Conservation (phyloP, 2,797 vertebrate genomes). For the Oryzias sinensis region DNA sequence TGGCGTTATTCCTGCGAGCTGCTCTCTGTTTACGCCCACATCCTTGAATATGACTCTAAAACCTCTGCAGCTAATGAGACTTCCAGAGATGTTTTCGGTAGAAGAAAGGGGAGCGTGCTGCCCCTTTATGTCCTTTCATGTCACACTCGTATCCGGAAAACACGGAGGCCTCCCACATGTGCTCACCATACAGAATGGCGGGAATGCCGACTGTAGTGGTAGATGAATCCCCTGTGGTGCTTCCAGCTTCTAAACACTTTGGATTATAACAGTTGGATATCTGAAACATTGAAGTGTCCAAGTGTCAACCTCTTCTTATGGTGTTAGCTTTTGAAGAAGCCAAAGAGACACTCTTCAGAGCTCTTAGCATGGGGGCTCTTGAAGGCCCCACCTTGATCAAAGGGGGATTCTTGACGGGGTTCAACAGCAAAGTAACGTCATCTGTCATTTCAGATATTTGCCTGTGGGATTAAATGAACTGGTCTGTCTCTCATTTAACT, state of each 20-base stretch:
- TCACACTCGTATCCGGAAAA: no score
- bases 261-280: slow-evolving; percentile 3
- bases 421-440: slow-evolving; percentile 10
- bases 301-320: slow-evolving; percentile 1
- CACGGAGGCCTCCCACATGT: slow-evolving; percentile 47
- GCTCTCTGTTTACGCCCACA: neutral
- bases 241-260: slow-evolving; percentile 11
- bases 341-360: slow-evolving; percentile 20
- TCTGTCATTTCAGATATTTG: slow-evolving; percentile 28
- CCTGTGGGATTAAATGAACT: slow-evolving; percentile 15
- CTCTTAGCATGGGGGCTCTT: slow-evolving; percentile 14
- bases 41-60: slow-evolving; percentile 2
- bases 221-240: slow-evolving; percentile 32
- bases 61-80: neutral
- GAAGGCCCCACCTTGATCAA: slow-evolving; percentile 29
- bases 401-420: slow-evolving; percentile 11
- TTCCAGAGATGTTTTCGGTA: neutral
- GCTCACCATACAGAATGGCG: slow-evolving; percentile 67
- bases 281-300: neutral
- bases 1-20: slow-evolving; percentile 19
- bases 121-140: no score
- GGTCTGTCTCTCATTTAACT: slow-evolving; percentile 1
- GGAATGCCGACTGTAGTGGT: slow-evolving; percentile 63
- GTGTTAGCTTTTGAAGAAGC: slow-evolving; percentile 22
- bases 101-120: neutral